Evolutionary conservation across 1,140 invertebrate species (phyloP).

Genomic region (Cecropterus lyciades): DNA sequence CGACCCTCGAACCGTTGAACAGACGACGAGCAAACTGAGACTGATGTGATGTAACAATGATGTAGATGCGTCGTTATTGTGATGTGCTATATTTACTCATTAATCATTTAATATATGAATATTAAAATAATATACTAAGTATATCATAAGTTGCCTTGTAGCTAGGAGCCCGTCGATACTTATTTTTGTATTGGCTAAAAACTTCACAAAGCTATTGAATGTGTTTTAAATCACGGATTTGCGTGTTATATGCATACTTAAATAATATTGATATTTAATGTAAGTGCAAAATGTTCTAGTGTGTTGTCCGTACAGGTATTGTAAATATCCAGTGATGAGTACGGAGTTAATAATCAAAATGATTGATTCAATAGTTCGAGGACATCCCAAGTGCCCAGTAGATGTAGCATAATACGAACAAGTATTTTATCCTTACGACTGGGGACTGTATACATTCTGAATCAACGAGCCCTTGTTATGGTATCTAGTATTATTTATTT

Average conservation of each 20-base stretch:
- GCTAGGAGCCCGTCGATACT: not conserved
- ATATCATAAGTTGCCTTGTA: not conserved
- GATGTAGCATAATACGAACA: no score
- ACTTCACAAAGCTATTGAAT: not conserved
- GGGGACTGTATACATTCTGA: not conserved
- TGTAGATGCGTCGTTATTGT: not conserved
- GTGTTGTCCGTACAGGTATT: not conserved
- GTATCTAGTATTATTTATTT: constrained; percentile 15
- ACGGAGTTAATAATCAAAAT: not conserved
- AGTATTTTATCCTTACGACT: no score
- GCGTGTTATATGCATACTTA: not conserved
- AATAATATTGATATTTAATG: not conserved
- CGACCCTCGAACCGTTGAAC: not conserved
- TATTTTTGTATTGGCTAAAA: not conserved
- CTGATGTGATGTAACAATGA: not conserved
- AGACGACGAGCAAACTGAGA: not conserved
- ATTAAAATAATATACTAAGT: not conserved
- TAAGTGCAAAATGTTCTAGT: not conserved
- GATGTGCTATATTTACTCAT: constrained; percentile 1
- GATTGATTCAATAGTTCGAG: not conserved
- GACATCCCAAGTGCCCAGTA: not conserved
- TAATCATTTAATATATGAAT: not conserved
- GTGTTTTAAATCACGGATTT: not conserved
- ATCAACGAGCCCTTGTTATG: not conserved
- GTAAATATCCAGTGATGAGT: not conserved